Conservation (phyloP, 2,113 vertebrate species). For the Oceanites oceanicus region DNA sequence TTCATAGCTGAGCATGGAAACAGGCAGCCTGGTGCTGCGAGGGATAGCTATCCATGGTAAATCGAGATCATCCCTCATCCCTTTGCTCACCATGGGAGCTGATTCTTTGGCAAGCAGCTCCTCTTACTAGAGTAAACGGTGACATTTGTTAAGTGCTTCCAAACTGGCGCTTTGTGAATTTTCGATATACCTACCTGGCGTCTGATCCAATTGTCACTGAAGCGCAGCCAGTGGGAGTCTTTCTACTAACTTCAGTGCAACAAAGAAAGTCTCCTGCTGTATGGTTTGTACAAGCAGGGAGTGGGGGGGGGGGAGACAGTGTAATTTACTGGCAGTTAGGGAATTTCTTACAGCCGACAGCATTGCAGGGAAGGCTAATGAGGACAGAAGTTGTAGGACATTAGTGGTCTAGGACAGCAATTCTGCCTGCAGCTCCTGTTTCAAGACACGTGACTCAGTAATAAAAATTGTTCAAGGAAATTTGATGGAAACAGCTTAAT, state of each 20-base stretch:
- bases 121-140: neutral
- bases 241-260: neutral
- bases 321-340: neutral
- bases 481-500: neutral
- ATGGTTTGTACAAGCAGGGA: neutral
- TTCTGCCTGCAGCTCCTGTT: neutral
- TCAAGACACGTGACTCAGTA: neutral
- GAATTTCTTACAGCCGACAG: neutral
- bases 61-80: neutral
- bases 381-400: neutral
- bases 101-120: neutral
- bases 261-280: neutral
- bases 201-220: neutral
- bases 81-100: neutral
- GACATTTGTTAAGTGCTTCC: neutral
- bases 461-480: neutral
- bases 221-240: neutral
- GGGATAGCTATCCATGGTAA: neutral
- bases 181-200: fast-evolving
- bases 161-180: neutral
- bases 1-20: neutral
- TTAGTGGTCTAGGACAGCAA: neutral
- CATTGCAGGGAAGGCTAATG: neutral
- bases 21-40: neutral
- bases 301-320: fast-evolving